Percentiles rank a stretch among this genome's conserved stretches.
Conservation (phyloP, 2,797 vertebrate species). For the Poecilia wingei region DNA sequence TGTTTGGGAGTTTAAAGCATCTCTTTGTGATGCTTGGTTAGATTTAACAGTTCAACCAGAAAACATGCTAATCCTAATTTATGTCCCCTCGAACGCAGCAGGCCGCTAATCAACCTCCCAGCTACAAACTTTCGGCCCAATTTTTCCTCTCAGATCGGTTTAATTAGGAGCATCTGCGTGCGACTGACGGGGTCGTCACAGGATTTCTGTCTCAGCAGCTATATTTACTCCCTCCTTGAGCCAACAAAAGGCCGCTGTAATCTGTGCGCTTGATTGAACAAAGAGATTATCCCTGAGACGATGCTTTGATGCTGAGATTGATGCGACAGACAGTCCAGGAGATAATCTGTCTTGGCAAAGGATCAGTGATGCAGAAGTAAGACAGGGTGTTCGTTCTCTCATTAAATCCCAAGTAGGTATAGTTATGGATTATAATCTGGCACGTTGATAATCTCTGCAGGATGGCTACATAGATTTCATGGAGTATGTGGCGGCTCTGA, state of each 20-base stretch:
- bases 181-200: slow-evolving; percentile 27
- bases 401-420: not conserved
- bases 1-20: not conserved
- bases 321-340: slow-evolving; percentile 34
- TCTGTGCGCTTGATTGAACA: slow-evolving; percentile 65
- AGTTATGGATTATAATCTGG: not conserved
- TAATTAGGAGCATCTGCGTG: slow-evolving; percentile 25
- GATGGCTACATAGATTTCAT: slow-evolving; percentile 95
- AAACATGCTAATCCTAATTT: not conserved
- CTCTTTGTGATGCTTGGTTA: not conserved
- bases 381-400: not conserved
- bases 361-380: not conserved
- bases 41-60: slow-evolving; percentile 2
- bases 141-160: slow-evolving; percentile 10
- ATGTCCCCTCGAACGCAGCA: not conserved
- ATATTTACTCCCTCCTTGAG: slow-evolving; percentile 58
- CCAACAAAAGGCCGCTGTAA: slow-evolving; percentile 54
- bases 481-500: slow-evolving; percentile 93
- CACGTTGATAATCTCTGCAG: slow-evolving; percentile 61
- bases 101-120: not conserved
- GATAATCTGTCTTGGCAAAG: slow-evolving; percentile 36
- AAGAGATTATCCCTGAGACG: slow-evolving; percentile 70
- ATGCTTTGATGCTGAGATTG: slow-evolving; percentile 51
- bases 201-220: slow-evolving; percentile 50
- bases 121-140: not conserved